Base-by-base conservation (phyloP, 2,888 invertebrate genomes). In the Acleris emargana region DNA sequence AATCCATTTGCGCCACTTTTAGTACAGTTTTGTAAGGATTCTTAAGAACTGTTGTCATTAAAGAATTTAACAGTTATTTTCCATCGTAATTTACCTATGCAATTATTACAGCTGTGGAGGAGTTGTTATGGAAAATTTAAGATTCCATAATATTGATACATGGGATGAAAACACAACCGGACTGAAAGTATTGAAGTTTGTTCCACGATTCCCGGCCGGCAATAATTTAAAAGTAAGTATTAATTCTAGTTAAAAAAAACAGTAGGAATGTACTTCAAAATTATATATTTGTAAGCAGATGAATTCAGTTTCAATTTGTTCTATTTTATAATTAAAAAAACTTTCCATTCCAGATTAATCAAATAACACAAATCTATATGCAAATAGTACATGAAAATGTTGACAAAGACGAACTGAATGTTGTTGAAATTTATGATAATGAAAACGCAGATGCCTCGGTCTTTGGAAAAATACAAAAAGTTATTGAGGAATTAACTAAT, bases 81-180 rank as follows among this genome's bases (percentile, higher is more conserved):
- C 62, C 22, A 17, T 38, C 42, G 9, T 32, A 32, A 2, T 7
- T 32, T 32, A n/a, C n/a, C n/a, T n/a, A 32, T 32, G 1, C 9
- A 32, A 32, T 17, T 1, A 54, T 71, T 76, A 9, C 68, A 87
- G 88, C 42, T 86, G 85, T 69, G 85, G 84, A 5, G 87, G 87
- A 25, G 72, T 86, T 6, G 3, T 70, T 2, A 68, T 87, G 17
- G 74, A 83, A 64, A 69, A 74, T 58, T 63, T 85, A 3, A 70
- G 76, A 63, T 82, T 80, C 22, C 67, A 69, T 3, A 71, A 81
- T 60, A 58, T 78, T 7, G 72, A 77, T 3, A 53, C 62, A 9
- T 6, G 69, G 1, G 67, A 68, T 0, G 62, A 72, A 25, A 67
- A 72, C 4, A 59, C 64, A 9, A 50, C 77, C 4, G 53, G 63